Conservation (phyloP, 2,888 invertebrate species). For the Drepana falcataria region DNA sequence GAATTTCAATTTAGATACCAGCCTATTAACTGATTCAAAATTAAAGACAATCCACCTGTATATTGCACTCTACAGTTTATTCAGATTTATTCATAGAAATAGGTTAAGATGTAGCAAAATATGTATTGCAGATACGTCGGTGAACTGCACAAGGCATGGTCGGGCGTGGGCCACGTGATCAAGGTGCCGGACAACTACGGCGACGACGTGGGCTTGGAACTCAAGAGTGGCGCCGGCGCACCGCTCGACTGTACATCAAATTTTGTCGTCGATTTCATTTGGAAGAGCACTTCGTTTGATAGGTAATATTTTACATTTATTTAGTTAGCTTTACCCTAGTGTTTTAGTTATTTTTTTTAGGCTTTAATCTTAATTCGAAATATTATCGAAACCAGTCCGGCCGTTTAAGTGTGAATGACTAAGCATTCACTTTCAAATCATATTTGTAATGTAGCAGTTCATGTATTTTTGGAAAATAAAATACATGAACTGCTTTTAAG, state of each 20-base stretch:
- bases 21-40: too few species aligned
- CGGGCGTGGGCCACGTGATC: constrained; percentile 98
- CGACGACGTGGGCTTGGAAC: constrained; percentile 98
- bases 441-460: too few species aligned
- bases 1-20: too few species aligned
- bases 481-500: too few species aligned
- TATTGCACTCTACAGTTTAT: too few species aligned
- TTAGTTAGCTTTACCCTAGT: neutral
- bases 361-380: too few species aligned
- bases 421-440: too few species aligned
- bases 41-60: too few species aligned
- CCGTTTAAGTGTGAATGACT: too few species aligned
- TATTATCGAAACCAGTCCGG: too few species aligned
- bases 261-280: constrained; percentile 99
- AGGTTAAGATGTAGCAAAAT: neutral
- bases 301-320: constrained; percentile 70
- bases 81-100: too few species aligned
- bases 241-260: constrained; percentile 96
- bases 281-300: constrained; percentile 99
- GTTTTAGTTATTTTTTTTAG: neutral
- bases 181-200: constrained; percentile 97
- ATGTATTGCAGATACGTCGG: constrained; percentile 83
- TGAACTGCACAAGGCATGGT: constrained; percentile 96
- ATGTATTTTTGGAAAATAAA: too few species aligned
- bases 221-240: constrained; percentile 94